These are phyloP conservation scores for Oxycera nigricornis DNA, from an alignment of 2,888 invertebrate genomes.

Conservation along the genomic window DNA sequence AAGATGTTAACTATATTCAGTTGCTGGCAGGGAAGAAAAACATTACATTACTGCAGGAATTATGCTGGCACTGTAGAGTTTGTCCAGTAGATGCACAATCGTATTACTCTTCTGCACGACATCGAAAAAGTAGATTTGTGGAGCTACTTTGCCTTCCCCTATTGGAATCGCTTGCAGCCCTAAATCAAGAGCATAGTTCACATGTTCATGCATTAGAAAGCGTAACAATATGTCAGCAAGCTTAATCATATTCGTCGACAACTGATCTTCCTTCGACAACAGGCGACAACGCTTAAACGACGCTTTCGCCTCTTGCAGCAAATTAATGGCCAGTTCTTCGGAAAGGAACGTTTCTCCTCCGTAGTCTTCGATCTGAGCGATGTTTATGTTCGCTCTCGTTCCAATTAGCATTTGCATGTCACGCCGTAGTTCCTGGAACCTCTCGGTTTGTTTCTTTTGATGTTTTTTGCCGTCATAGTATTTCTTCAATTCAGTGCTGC, in stretches of 20 bases:
- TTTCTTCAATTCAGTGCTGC: slow-evolving; percentile 75
- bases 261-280: slow-evolving; percentile 79
- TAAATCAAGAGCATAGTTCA: slow-evolving; percentile 95
- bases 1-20: background rate
- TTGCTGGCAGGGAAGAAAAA: background rate
- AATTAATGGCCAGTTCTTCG: slow-evolving; percentile 89
- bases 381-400: slow-evolving; percentile 89
- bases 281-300: slow-evolving; percentile 88
- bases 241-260: slow-evolving; percentile 77
- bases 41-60: slow-evolving; percentile 85
- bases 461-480: slow-evolving; percentile 95
- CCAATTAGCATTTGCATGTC: slow-evolving; percentile 95
- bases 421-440: slow-evolving; percentile 89
- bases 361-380: slow-evolving; percentile 93
- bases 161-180: slow-evolving; percentile 89
- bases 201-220: slow-evolving; percentile 87
- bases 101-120: slow-evolving; percentile 92
- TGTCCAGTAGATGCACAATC: slow-evolving; percentile 91
- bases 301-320: slow-evolving; percentile 88
- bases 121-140: slow-evolving; percentile 91
- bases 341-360: slow-evolving; percentile 97
- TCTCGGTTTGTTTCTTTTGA: slow-evolving; percentile 90
- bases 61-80: slow-evolving; percentile 88
- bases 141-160: slow-evolving; percentile 86
- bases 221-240: slow-evolving; percentile 86